Percentiles rank a stretch among this genome's conserved stretches.
Conservation (phyloP, 1,140 invertebrate genomes). For the Drosophila ficusphila region DNA sequence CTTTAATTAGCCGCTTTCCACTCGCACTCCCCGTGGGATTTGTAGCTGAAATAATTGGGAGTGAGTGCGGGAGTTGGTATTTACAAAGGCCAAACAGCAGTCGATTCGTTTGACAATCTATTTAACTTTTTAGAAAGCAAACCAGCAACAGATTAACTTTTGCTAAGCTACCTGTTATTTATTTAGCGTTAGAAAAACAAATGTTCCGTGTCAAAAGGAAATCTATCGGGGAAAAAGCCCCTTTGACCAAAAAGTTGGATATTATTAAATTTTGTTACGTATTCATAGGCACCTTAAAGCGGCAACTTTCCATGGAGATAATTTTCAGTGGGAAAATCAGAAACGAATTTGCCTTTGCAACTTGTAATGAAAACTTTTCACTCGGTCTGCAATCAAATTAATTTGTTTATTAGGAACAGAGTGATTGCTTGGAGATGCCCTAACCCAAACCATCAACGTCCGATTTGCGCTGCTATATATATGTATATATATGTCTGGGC, state of each 20-base stretch:
- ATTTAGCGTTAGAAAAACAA: neutral
- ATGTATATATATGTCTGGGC: conserved; percentile 13
- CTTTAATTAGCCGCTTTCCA: conserved; percentile 36
- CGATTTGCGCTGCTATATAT: neutral
- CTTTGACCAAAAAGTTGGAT: no score
- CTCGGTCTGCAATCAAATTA: conserved; percentile 65
- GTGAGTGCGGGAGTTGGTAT: neutral
- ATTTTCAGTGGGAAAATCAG: conserved; percentile 9
- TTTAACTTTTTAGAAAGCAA: neutral
- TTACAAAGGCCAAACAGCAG: neutral
- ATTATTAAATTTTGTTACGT: neutral
- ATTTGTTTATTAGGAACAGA: conserved; percentile 62
- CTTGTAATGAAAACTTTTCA: conserved; percentile 34
- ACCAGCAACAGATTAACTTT: neutral
- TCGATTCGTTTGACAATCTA: conserved; percentile 2
- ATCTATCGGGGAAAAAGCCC: no score
- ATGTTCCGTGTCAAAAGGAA: no score
- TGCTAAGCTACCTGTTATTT: neutral
- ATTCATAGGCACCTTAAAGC: neutral
- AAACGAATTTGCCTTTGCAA: conserved; percentile 18
- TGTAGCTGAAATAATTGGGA: neutral
- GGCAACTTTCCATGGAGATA: neutral
- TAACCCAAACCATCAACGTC: neutral
- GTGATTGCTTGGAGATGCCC: neutral
- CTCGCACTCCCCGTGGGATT: conserved; percentile 1